Evolutionary conservation across 2,797 vertebrate genomes (phyloP), one percentile per base, ranked within the genome.

Genomic region (Esox masquinongy): DNA sequence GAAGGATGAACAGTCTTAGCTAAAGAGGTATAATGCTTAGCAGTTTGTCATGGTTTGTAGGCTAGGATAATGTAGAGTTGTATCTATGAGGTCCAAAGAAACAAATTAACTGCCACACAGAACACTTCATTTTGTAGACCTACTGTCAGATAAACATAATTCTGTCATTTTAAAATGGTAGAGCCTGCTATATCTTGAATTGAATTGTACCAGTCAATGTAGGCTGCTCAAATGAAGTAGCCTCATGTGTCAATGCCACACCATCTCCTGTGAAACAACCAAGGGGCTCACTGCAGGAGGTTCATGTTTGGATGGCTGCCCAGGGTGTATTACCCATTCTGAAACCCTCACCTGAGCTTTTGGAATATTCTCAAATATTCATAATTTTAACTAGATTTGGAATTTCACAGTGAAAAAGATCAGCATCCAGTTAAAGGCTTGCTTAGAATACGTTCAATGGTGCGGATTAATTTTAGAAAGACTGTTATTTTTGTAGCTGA

Each of bases 391-490:
- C 24, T 9, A 61, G 24, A n/a, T 24, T 59, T 61, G 6, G 4
- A 24, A 11, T 63, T 63, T 29, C 53, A 53, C 17, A 24, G 22
- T 63, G 61, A 29, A 63, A 14, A 63, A 12, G 59, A 8, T 63
- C 24, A 12, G 9, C 61, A 63, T 63, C 61, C 22, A 63, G 24
- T 24, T n/a, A 53, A 24, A 29, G 26, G 4, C 64, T 67, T 66
- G 63, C 22, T 8, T 66, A 15, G 15, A 17, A 66, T 31, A 61
- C 22, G 11, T 61, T 22, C 59, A 61, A 61, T 11, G 59, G 12
- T 24, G n/a, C 22, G 59, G 59, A 26, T 61, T 26, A 9, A 74
- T 56, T 75, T 26, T 12, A 36, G 22, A 24, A 81, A 29, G 31
- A 19, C 24, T 69, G 39, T 17, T 9, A 70, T 22, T 6, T 22